These are phyloP conservation scores for Adelges cooleyi DNA, from an alignment of 1,140 invertebrate species.

Conservation along the genomic window DNA sequence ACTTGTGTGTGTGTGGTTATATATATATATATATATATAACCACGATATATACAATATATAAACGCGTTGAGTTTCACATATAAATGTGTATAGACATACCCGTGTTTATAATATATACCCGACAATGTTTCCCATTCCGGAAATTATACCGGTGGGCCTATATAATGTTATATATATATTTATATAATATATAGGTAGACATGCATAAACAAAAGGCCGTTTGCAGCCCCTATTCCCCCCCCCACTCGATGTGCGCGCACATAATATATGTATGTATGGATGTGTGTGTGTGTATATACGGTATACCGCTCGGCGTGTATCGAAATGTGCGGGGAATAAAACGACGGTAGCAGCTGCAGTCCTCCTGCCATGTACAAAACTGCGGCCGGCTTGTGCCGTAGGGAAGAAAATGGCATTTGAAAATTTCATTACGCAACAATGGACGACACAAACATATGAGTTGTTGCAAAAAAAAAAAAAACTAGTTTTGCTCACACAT, in stretches of 20 bases:
- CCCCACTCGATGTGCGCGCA: neutral
- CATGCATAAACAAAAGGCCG: slow-evolving; percentile 18
- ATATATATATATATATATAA: neutral
- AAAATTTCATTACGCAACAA: neutral
- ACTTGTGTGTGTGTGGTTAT: too few species aligned
- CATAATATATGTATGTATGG: too few species aligned
- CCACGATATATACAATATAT: neutral
- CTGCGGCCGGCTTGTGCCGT: neutral
- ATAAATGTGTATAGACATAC: neutral
- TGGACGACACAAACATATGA: too few species aligned
- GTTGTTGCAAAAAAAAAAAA: too few species aligned
- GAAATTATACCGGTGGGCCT: neutral
- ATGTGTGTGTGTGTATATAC: neutral
- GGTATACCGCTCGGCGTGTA: too few species aligned
- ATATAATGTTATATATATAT: too few species aligned
- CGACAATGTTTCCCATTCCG: slow-evolving; percentile 16
- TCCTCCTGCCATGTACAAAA: too few species aligned
- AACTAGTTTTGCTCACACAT: too few species aligned
- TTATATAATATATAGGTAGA: too few species aligned
- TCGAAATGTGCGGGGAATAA: neutral
- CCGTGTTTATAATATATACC: too few species aligned
- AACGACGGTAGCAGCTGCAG: too few species aligned
- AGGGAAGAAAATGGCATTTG: slow-evolving; percentile 7
- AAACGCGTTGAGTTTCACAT: neutral
- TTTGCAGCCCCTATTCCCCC: slow-evolving; percentile 13